Percentiles rank a stretch among this genome's conserved stretches.
These are phyloP conservation scores for Athene cunicularia DNA, from an alignment of 2,113 vertebrate genomes.

Conservation along the genomic window DNA sequence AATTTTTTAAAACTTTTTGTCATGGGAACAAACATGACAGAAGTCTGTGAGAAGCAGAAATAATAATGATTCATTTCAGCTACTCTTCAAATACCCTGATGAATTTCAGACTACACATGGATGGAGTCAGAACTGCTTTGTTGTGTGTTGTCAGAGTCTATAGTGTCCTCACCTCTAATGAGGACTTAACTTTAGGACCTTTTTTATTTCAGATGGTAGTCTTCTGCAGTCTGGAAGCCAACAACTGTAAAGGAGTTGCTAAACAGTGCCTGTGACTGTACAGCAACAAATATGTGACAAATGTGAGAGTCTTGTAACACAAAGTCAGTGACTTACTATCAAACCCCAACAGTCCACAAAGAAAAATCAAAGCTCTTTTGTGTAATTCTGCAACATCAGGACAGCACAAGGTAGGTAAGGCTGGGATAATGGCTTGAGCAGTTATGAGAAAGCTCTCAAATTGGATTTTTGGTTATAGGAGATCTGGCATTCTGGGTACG, in stretches of 20 bases:
- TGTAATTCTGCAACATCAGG: neutral
- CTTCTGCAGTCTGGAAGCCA: neutral
- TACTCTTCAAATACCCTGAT: neutral
- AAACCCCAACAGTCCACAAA: neutral
- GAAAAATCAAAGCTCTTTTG: neutral
- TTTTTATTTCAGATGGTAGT: neutral
- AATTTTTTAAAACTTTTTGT: neutral
- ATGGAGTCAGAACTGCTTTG: neutral
- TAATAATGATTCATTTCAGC: neutral
- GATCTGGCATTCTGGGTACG: neutral
- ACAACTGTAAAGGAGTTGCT: neutral
- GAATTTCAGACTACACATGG: neutral
- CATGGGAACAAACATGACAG: neutral
- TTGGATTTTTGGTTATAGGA: neutral
- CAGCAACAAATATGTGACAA: neutral
- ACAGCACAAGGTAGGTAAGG: neutral
- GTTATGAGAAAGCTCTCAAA: neutral
- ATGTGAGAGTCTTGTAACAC: neutral
- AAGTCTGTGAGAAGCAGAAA: slow-evolving; percentile 1
- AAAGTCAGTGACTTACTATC: neutral
- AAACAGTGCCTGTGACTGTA: neutral
- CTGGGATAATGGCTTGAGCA: neutral
- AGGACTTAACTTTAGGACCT: neutral
- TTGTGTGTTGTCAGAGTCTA: neutral
- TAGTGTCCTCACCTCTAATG: neutral